phyloP scores from a whole-genome alignment of 2,113 vertebrate genomes.

The Pimephales promelas region DNA sequence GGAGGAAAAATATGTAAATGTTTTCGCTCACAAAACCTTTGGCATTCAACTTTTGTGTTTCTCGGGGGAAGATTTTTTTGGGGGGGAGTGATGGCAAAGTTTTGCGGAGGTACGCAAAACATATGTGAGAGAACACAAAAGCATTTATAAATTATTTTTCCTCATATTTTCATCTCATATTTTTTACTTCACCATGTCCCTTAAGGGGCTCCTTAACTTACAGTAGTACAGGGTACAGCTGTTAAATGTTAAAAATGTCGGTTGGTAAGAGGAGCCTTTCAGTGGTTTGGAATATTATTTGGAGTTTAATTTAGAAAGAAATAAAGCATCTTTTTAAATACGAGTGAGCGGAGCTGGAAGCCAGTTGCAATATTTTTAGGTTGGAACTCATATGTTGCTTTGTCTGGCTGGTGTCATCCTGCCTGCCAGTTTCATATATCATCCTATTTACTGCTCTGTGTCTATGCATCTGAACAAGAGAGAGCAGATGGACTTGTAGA shows the following conservation, averaged over 20 bases:
- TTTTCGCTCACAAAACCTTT: too few relatives aligned
- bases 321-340: slow-evolving; percentile 1
- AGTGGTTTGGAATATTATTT: not conserved
- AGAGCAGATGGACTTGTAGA: slow-evolving; percentile 53
- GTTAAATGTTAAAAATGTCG: not conserved
- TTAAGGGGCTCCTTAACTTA: too few relatives aligned
- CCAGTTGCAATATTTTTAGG: slow-evolving; percentile 35
- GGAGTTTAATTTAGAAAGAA: not conserved
- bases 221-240: too few relatives aligned
- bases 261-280: not conserved
- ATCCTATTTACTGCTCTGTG: slow-evolving; percentile 54
- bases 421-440: slow-evolving; percentile 51
- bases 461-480: slow-evolving; percentile 43
- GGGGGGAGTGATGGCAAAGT: too few relatives aligned
- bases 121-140: too few relatives aligned
- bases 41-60: too few relatives aligned
- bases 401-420: slow-evolving; percentile 44
- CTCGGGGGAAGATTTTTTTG: too few relatives aligned
- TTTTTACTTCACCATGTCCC: too few relatives aligned
- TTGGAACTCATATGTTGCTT: slow-evolving; percentile 29
- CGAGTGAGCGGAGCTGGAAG: slow-evolving; percentile 13
- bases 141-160: too few relatives aligned
- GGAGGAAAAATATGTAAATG: too few relatives aligned
- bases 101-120: too few relatives aligned
- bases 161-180: too few relatives aligned